Evolutionary conservation across 2,888 invertebrate species (phyloP), one percentile per base, ranked within the genome.

Genomic region (Cryptus armator): DNA sequence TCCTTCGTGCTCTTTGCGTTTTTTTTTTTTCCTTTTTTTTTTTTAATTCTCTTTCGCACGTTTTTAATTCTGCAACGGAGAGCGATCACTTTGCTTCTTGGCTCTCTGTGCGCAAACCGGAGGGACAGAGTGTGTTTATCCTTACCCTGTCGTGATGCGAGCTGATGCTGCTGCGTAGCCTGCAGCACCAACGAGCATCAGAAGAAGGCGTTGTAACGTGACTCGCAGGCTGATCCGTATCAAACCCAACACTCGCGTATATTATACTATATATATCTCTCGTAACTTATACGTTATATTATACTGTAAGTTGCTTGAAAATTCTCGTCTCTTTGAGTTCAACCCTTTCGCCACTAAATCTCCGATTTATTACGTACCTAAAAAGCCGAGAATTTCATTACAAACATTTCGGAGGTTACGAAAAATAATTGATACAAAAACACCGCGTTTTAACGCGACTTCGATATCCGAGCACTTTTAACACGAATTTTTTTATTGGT

Each of bases 141-240:
- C 74, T 64, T 19, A 37, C 29, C 37, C 56, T 29, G 75, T 44
- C 68, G 70, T 53, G 81, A 76, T 70, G 51, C 75, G 70, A 70
- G 82, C 43, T 59, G 72, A 37, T 78, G 78, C 48, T 71, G 74
- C 74, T 67, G 78, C 68, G 74, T 62, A 74, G 83, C 78, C 78
- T 24, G 83, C 59, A 78, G 83, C 78, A 83, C 72, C 66, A 59
- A 62, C 75, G 56, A 71, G 71, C 71, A 76, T 59, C 48, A 56
- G 77, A 77, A 82, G 74, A 51, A 74, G 83, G 83, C 83, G 83
- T 82, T 84, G 86, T 85, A 86, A 86, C 85, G 86, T 86, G 84
- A 86, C 81, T 85, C 86, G 82, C 76, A 66, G 79, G 75, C 83
- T 81, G 86, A 86, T 86, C 76, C 80, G 83, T 86, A 86, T 86